A percentile compares a stretch with the other conserved stretches of the same genome.
Evolutionary conservation across 2,113 vertebrate species (phyloP).

Genomic region (Aix galericulata): DNA sequence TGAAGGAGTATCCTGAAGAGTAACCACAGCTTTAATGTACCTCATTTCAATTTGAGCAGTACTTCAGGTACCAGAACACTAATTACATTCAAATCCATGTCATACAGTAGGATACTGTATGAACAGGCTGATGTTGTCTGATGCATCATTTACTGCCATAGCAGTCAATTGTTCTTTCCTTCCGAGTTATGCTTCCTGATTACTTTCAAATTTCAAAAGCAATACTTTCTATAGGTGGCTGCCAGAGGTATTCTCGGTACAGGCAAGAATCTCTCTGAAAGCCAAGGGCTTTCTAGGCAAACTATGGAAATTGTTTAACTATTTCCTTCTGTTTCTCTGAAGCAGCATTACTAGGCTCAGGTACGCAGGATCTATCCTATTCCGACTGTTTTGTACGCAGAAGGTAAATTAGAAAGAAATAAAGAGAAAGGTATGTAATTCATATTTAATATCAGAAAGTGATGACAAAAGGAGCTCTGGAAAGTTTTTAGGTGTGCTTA

Average conservation of each 20-base stretch:
- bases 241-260: not conserved
- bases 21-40: not conserved
- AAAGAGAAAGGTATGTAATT: not conserved
- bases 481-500: not conserved
- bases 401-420: not conserved
- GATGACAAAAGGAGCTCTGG: not conserved
- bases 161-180: not conserved
- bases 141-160: not conserved
- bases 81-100: not conserved
- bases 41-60: not conserved
- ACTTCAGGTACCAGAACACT: not conserved
- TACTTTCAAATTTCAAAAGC: not conserved
- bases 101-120: not conserved
- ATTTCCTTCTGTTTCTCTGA: not conserved
- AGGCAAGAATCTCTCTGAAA: not conserved
- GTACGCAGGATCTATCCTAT: not conserved
- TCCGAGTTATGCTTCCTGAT: not conserved
- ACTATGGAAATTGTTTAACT: not conserved
- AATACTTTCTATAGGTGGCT: not conserved
- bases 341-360: not conserved
- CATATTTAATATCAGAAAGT: not conserved
- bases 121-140: not conserved
- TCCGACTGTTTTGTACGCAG: not conserved
- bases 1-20: not conserved
- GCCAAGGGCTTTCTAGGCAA: not conserved